These are phyloP conservation scores for Leptinotarsa juncta DNA, from an alignment of 2,888 invertebrate species.

Conservation along the genomic window DNA sequence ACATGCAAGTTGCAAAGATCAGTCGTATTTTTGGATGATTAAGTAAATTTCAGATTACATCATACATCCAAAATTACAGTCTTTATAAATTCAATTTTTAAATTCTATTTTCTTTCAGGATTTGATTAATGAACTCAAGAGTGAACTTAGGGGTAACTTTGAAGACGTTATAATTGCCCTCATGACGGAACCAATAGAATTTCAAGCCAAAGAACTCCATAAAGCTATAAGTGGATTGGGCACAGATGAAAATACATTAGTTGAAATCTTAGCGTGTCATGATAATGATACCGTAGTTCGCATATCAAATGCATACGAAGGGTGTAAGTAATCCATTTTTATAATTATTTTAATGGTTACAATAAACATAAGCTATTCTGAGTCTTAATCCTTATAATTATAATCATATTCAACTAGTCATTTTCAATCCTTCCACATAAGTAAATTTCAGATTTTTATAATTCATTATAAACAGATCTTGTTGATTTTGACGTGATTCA, in stretches of 20 bases:
- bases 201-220: conserved; percentile 82
- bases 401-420: no score
- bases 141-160: conserved; percentile 89
- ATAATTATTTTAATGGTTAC: neutral
- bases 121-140: conserved; percentile 84
- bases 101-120: conserved; percentile 66
- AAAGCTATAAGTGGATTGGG: conserved; percentile 81
- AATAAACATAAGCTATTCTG: no score
- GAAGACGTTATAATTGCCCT: conserved; percentile 85
- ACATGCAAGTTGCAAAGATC: no score
- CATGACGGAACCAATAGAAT: conserved; percentile 85
- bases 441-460: no score
- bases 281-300: conserved; percentile 85
- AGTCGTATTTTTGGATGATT: no score
- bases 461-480: no score
- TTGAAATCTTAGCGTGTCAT: conserved; percentile 86
- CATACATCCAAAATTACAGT: neutral
- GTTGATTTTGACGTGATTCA: no score
- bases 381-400: no score
- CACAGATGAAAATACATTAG: conserved; percentile 78
- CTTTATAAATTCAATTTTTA: neutral
- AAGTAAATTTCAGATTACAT: no score
- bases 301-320: conserved; percentile 78
- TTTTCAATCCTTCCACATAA: no score
- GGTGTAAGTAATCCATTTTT: conserved; percentile 48